Evolutionary conservation across 2,888 invertebrate species (phyloP), one percentile per base, ranked within the genome.

Genomic region (Leptinotarsa haldemani): DNA sequence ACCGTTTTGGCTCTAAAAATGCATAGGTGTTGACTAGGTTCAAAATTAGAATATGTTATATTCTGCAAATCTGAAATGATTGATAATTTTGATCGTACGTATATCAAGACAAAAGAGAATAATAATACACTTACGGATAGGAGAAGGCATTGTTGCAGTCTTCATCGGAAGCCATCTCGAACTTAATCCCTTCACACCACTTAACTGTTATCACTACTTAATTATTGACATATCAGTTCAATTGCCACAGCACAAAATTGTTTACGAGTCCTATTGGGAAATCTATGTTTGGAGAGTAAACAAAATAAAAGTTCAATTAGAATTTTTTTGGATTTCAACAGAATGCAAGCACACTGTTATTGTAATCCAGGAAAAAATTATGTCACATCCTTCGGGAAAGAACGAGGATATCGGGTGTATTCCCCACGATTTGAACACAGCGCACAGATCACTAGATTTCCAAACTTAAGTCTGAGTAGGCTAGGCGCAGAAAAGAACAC

Each of bases 101-200:
- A 40, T 0, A 40, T 40, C 9, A 40, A 40, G 9, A 40, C 0
- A 9, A 40, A 40, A 40, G 9, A 9, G 40, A 25, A 25, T 66
- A 30, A 46, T 47, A 70, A 66, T 58, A 61, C 74, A 86, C 87
- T 87, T 86, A 88, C 87, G 85, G 84, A 76, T 87, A 88, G 69
- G 85, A 81, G 79, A 84, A 86, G 65, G 86, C 84, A 65, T 83
- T 83, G 74, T 83, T 86, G 81, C 87, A 87, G 82, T 88, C 88
- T 84, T 88, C 88, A 82, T 88, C 88, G 72, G 88, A 88, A 78
- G 88, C 87, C 88, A 87, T 88, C 73, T 81, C 83, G 30, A 56
- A 70, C 69, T 56, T 76, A 78, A 78, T 78, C 78, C 77, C 72
- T 76, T 70, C 47, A 72, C 74, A 77, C 69, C 77, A 75, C 77